Base-by-base conservation (phyloP, 2,113 vertebrate species). In the Lipophrys pholis region DNA sequence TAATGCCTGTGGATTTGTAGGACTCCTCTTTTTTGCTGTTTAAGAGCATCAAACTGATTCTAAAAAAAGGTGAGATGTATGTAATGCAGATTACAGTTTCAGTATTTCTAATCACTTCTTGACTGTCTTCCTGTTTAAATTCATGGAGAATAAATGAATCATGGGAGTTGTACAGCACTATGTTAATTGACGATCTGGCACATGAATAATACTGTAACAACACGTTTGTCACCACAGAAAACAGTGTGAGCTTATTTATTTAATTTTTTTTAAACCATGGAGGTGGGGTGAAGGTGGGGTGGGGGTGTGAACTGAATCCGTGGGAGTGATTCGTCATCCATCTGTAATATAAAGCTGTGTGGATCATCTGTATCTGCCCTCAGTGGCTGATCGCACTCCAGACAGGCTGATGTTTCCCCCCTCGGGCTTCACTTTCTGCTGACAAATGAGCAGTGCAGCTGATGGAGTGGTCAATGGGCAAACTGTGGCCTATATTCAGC, bases 371-470 rank as follows among this genome's bases (percentile, higher is more conserved):
- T 81, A 76, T 83, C 65, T 60, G 63, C 45, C 1, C 46, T 53
- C 40, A 17, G 70, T 10, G 40, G 61, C 58, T 61, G 74, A 81
- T 83, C 67, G 21, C 61, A 69, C 52, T 55, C 11, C 5, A 51
- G 67, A 61, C 63, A 41, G 45, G 40, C 62, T 11, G 71, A 59
- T 11, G 21, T 1, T 15, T 15, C 75, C n/a, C 36, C 45, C 78
- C 60, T 35, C 59, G 42, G 69, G 72, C 76, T 62, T 77, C 51
- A 17, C 73, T 57, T 74, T 11, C 41, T 62, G 51, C 58, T 89
- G 92, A 94, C 90, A 70, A 89, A 94, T 92, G 85, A 89, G 80
- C 73, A 1, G 41, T 2, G 62, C 69, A 46, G 65, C 62, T 72
- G 85, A 78, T 80, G 62, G 78, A 80, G 76, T 17, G 77, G 77